Percentiles rank a stretch among this genome's conserved stretches.
Evolutionary conservation across 37 sponge, comb jelly and placozoan genomes (phyloP).

Genomic region (Mnemiopsis leidyi): DNA sequence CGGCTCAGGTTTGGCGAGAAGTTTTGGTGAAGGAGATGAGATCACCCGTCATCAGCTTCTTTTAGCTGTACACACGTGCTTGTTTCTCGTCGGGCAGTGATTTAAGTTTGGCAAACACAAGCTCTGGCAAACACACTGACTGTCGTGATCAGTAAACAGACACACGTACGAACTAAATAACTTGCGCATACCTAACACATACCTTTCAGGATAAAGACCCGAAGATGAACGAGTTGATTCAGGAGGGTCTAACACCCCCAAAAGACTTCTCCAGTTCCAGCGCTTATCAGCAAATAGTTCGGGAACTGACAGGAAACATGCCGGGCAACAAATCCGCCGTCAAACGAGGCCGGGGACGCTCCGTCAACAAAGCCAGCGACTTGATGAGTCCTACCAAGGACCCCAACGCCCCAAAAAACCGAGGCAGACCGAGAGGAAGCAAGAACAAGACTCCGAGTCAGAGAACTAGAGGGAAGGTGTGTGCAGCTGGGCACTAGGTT

Average conservation of each 20-base stretch:
- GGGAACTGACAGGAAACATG: conserved; percentile 1
- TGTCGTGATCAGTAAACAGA: too few relatives aligned
- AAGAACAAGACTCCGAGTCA: conserved; percentile 12
- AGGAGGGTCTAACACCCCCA: neutral
- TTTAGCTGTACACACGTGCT: too few relatives aligned
- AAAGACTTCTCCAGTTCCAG: conserved; percentile 6
- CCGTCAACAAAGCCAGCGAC: neutral
- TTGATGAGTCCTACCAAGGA: conserved; percentile 54
- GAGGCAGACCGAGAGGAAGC: conserved; percentile 41
- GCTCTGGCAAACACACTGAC: too few relatives aligned
- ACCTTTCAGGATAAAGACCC: conserved; percentile 21
- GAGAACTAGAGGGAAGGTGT: neutral
- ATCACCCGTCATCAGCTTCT: neutral
- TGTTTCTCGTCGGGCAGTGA: neutral
- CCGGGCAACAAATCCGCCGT: neutral
- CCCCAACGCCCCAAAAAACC: neutral
- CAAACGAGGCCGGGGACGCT: neutral
- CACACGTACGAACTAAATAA: too few relatives aligned
- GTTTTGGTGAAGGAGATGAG: neutral
- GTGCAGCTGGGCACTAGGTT: too few relatives aligned
- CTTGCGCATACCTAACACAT: too few relatives aligned
- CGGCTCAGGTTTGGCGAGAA: neutral
- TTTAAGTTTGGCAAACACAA: neutral
- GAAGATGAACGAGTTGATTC: conserved; percentile 22
- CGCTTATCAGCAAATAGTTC: conserved; percentile 24